Conservation (phyloP, 2,888 invertebrate genomes). For the Mythimna vitellina region DNA sequence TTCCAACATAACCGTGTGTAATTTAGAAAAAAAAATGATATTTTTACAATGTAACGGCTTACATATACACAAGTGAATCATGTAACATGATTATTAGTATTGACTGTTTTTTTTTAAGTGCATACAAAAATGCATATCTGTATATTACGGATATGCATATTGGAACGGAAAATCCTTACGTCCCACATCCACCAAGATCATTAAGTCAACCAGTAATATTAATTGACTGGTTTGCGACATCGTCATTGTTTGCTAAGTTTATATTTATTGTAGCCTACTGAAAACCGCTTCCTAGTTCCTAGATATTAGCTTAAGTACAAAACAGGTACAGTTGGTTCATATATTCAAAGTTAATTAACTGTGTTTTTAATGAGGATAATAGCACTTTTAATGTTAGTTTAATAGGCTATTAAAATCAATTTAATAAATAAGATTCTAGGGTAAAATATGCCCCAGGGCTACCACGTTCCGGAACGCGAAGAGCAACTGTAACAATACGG, state of each 20-base stretch:
- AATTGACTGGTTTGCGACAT: constrained; percentile 58
- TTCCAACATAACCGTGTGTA: too few relatives aligned
- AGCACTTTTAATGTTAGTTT: not conserved
- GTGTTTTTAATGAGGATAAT: not conserved
- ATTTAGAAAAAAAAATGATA: too few relatives aligned
- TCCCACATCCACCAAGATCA: constrained; percentile 52
- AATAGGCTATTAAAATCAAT: not conserved
- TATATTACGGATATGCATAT: constrained; percentile 46
- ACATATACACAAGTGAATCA: too few relatives aligned
- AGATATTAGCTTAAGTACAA: constrained; percentile 33
- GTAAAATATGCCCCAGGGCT: not conserved
- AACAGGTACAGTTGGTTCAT: not conserved
- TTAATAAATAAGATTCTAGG: too few relatives aligned
- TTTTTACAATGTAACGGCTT: too few relatives aligned
- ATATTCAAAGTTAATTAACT: constrained; percentile 11
- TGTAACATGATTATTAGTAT: not conserved
- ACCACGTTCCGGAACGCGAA: too few relatives aligned
- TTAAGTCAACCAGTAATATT: constrained; percentile 53
- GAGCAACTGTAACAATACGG: too few relatives aligned
- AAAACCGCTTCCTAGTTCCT: constrained; percentile 67
- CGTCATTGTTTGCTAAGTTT: constrained; percentile 59
- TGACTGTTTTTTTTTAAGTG: not conserved
- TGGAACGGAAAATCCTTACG: constrained; percentile 55
- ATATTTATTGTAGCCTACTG: constrained; percentile 57
- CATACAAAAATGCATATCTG: not conserved